These are phyloP conservation scores for Pachypanchax playfairii DNA, from an alignment of 2,113 vertebrate species.

Conservation along the genomic window DNA sequence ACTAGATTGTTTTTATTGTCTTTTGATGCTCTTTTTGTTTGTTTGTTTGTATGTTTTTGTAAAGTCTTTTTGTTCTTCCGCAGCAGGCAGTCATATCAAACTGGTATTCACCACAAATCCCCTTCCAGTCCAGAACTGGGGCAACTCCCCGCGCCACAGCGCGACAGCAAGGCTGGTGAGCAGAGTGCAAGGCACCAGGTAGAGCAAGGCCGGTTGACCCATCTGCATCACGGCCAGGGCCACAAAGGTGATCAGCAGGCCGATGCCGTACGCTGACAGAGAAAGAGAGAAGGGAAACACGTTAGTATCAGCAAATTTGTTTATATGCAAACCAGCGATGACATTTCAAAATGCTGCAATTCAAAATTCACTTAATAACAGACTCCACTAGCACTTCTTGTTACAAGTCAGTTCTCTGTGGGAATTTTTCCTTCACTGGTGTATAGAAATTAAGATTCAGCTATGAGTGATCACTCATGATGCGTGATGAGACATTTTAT, in stretches of 20 bases:
- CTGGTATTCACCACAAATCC: slow-evolving; percentile 99
- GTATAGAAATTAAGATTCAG: no score
- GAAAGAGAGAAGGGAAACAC: background rate
- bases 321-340: background rate
- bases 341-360: no score
- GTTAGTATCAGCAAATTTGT: background rate
- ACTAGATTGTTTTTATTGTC: slow-evolving; percentile 54
- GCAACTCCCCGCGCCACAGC: slow-evolving; percentile 90
- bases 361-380: no score
- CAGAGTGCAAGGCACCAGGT: slow-evolving; percentile 96
- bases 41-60: slow-evolving; percentile 2
- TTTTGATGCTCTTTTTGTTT: slow-evolving; percentile 1
- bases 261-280: slow-evolving; percentile 88
- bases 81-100: slow-evolving; percentile 93
- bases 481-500: no score
- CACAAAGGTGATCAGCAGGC: slow-evolving; percentile 94
- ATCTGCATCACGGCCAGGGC: slow-evolving; percentile 93
- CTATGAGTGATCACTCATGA: no score
- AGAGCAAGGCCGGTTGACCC: slow-evolving; percentile 94
- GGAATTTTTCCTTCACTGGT: no score
- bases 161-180: slow-evolving; percentile 89
- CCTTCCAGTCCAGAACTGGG: slow-evolving; percentile 96
- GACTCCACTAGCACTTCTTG: no score
- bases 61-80: slow-evolving; percentile 51
- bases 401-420: no score